Evolutionary conservation across 30 jellyfish, hydroid and myxozoan genomes (phyloP).

Genomic region (Turritopsis dohrnii): DNA sequence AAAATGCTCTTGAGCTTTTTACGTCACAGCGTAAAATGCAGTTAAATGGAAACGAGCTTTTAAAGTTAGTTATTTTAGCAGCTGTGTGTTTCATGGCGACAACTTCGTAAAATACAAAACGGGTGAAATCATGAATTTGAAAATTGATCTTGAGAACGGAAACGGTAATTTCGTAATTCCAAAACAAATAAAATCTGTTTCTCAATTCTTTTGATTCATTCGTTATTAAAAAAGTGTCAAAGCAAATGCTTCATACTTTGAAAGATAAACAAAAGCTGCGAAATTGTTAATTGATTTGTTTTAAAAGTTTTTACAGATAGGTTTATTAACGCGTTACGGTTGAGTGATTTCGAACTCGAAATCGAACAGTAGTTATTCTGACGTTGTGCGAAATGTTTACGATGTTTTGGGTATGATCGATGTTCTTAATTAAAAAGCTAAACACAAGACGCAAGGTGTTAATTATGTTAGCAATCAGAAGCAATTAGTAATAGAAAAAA

Average conservation of each 20-base stretch:
- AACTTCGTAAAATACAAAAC: not conserved
- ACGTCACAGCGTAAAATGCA: no score
- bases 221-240: not conserved
- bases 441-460: not conserved
- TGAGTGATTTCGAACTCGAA: not conserved
- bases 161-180: not conserved
- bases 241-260: not conserved
- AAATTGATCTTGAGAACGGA: not conserved
- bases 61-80: not conserved
- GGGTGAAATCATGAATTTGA: not conserved
- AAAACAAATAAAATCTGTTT: not conserved
- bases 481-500: not conserved
- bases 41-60: not conserved
- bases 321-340: not conserved
- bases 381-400: not conserved
- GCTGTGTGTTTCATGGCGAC: no score
- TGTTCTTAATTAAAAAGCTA: not conserved
- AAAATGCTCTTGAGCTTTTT: no score
- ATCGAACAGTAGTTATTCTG: not conserved
- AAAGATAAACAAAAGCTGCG: not conserved
- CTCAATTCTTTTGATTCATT: not conserved
- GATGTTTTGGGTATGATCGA: not conserved
- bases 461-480: not conserved
- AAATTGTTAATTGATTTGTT: not conserved
- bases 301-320: not conserved